These are phyloP conservation scores for Nothobranchius furzeri DNA, from an alignment of 2,113 vertebrate genomes.

Conservation along the genomic window DNA sequence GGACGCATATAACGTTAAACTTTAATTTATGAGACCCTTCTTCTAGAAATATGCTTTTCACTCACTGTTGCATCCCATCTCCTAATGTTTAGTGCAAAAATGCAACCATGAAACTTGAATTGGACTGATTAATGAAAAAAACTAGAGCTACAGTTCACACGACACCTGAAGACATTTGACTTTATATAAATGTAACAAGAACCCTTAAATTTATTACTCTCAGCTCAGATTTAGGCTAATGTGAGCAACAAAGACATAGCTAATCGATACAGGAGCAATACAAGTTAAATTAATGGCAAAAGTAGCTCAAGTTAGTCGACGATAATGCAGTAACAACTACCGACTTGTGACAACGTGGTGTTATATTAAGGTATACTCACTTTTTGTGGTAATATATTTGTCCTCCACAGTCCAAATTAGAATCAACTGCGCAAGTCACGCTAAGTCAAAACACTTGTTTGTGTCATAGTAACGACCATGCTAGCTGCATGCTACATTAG, in stretches of 20 bases:
- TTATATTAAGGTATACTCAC: constrained; percentile 39
- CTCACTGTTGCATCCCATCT: neutral
- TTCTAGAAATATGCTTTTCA: neutral
- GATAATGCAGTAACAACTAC: neutral
- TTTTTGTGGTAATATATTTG: constrained; percentile 19
- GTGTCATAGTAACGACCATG: constrained; percentile 55
- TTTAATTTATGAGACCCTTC: neutral
- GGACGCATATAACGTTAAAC: too few species aligned
- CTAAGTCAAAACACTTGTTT: constrained; percentile 43
- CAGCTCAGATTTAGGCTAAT: neutral
- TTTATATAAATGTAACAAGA: too few species aligned
- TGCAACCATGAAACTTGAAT: neutral
- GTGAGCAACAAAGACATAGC: neutral
- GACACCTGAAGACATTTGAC: too few species aligned
- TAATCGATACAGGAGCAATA: too few species aligned
- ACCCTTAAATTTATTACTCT: too few species aligned
- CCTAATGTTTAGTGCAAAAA: neutral
- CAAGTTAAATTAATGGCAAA: neutral
- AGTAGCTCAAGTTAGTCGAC: neutral
- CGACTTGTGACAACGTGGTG: neutral
- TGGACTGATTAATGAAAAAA: too few species aligned
- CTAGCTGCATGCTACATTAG: constrained; percentile 46
- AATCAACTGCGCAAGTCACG: constrained; percentile 16
- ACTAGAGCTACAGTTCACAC: too few species aligned
- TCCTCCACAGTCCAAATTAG: constrained; percentile 10